phyloP scores from a whole-genome alignment of 2,888 invertebrate genomes.

The Germaria angustata region DNA sequence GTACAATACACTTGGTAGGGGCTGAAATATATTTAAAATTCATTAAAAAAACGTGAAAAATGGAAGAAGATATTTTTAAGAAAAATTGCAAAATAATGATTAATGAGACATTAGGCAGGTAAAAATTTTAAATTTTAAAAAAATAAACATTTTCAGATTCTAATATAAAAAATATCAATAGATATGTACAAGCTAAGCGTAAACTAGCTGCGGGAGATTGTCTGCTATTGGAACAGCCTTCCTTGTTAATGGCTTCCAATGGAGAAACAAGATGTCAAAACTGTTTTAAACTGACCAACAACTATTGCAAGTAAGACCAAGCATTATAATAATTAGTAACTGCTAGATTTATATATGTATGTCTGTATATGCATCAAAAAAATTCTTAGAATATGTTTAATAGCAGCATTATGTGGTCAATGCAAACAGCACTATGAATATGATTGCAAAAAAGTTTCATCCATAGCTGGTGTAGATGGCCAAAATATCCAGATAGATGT shows the following conservation, averaged over 20 bases:
- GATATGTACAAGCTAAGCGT: constrained; percentile 81
- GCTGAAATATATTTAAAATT: neutral
- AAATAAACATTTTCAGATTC: neutral
- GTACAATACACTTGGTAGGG: neutral
- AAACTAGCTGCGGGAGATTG: constrained; percentile 82
- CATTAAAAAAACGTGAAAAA: constrained; percentile 53
- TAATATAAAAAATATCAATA: constrained; percentile 70
- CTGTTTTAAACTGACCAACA: constrained; percentile 79
- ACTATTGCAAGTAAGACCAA: constrained; percentile 74
- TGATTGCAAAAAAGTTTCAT: constrained; percentile 81
- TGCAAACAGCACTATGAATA: constrained; percentile 80
- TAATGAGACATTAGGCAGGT: constrained; percentile 76
- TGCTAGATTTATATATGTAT: too few relatives aligned
- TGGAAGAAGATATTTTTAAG: constrained; percentile 72
- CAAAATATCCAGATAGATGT: too few relatives aligned
- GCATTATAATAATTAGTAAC: neutral
- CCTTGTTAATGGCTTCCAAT: constrained; percentile 81
- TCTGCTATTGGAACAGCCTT: constrained; percentile 82
- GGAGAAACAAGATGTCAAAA: constrained; percentile 80
- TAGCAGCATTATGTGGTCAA: constrained; percentile 81
- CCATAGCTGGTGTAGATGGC: constrained; percentile 72
- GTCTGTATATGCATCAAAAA: too few relatives aligned
- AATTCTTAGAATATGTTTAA: constrained; percentile 80
- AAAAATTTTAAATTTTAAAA: neutral
- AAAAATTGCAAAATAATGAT: constrained; percentile 74